Percentiles rank a stretch among this genome's conserved stretches.
These are phyloP conservation scores for Diprion similis DNA, from an alignment of 1,140 invertebrate species.

Conservation along the genomic window DNA sequence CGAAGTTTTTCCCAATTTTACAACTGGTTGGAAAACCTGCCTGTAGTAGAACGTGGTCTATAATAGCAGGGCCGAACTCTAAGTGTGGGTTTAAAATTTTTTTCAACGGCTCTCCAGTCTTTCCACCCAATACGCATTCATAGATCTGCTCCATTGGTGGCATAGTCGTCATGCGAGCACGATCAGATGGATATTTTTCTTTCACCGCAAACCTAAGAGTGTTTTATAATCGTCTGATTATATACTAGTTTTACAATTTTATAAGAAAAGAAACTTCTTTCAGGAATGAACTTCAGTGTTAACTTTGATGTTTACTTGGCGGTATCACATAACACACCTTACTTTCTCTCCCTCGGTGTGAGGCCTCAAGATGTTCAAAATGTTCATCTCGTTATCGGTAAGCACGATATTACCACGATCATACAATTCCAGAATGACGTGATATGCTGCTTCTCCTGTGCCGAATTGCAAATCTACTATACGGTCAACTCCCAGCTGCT, in stretches of 20 bases:
- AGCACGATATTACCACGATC: conserved; percentile 97
- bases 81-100: conserved; percentile 85
- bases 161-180: conserved; percentile 70
- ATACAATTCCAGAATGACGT: conserved; percentile 96
- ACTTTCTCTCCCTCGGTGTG: conserved; percentile 94
- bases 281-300: background rate
- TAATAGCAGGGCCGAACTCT: conserved; percentile 87
- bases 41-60: conserved; percentile 86
- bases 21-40: conserved; percentile 71
- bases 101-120: conserved; percentile 81
- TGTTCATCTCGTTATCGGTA: conserved; percentile 90
- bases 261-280: conserved; percentile 21
- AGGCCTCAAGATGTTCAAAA: conserved; percentile 92
- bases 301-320: background rate
- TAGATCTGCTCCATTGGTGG: conserved; percentile 67
- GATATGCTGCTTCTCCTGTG: conserved; percentile 91
- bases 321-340: conserved; percentile 56
- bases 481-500: conserved; percentile 88
- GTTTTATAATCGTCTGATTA: conserved; percentile 29
- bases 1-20: conserved; percentile 71
- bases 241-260: background rate
- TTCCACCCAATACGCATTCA: conserved; percentile 62
- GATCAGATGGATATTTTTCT: conserved; percentile 87
- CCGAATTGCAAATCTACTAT: conserved; percentile 96
- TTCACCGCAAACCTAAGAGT: conserved; percentile 81